These are phyloP conservation scores for Conistra vaccinii DNA, from an alignment of 2,888 invertebrate species.

Conservation along the genomic window DNA sequence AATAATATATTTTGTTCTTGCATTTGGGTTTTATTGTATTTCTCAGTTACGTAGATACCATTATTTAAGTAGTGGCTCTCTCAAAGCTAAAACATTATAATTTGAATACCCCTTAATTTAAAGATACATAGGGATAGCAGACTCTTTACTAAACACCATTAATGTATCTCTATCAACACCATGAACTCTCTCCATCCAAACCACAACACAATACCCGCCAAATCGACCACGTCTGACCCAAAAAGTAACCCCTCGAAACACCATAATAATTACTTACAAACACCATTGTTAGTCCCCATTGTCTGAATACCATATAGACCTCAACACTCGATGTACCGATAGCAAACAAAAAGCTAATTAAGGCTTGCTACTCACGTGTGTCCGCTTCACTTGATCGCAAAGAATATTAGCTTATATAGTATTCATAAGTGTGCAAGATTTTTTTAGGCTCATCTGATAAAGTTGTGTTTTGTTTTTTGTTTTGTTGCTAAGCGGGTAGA, in stretches of 20 bases:
- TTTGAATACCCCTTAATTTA: too few relatives aligned
- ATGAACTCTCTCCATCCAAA: neutral
- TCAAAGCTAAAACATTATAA: too few relatives aligned
- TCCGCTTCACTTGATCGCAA: constrained; percentile 49
- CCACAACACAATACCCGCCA: constrained; percentile 15
- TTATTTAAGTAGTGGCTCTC: too few relatives aligned
- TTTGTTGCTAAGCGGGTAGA: constrained; percentile 3
- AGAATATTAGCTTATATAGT: constrained; percentile 43
- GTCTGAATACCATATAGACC: constrained; percentile 69
- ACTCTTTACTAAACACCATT: too few relatives aligned
- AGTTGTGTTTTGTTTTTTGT: constrained; percentile 42
- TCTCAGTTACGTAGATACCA: too few relatives aligned
- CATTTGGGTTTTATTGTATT: too few relatives aligned
- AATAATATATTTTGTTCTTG: too few relatives aligned
- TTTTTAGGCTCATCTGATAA: constrained; percentile 43
- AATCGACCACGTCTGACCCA: constrained; percentile 26
- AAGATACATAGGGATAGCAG: too few relatives aligned
- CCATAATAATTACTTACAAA: constrained; percentile 34
- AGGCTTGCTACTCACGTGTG: constrained; percentile 63
- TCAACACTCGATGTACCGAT: constrained; percentile 66
- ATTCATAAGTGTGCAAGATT: constrained; percentile 39
- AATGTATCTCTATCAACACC: too few relatives aligned
- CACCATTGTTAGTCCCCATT: constrained; percentile 49
- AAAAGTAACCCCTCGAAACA: constrained; percentile 11
- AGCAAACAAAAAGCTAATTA: constrained; percentile 73